phyloP scores from a whole-genome alignment of 1,140 invertebrate species.

The Metopolophium dirhodum region DNA sequence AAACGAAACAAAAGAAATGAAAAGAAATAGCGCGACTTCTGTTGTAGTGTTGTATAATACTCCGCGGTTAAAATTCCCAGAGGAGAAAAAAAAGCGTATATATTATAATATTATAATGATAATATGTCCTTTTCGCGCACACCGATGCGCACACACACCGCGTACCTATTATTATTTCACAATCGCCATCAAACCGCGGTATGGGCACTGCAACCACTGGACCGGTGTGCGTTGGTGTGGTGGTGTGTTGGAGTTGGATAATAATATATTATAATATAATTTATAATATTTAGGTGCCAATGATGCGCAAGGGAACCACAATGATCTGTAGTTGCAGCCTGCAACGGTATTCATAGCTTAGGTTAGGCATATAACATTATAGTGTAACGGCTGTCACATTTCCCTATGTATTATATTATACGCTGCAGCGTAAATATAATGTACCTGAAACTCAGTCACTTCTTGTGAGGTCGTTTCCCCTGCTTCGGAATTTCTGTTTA shows the following conservation, averaged over 20 bases:
- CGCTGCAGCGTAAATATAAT: neutral
- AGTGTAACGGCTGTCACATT: constrained; percentile 23
- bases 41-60: neutral
- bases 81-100: neutral
- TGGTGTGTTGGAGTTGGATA: neutral
- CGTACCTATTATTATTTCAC: neutral
- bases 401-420: neutral
- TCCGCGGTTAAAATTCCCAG: neutral
- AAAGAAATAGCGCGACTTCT: neutral
- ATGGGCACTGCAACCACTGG: neutral
- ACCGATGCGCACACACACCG: neutral
- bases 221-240: too few species aligned
- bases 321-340: neutral
- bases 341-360: neutral
- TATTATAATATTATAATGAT: neutral
- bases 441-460: neutral
- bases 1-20: neutral
- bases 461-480: constrained; percentile 23
- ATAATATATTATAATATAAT: constrained; percentile 5
- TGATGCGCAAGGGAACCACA: neutral
- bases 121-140: neutral
- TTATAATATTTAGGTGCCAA: neutral
- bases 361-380: neutral
- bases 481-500: neutral
- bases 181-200: neutral